Evolutionary conservation across 2,113 vertebrate genomes (phyloP).

Genomic region (Heptranchias perlo): DNA sequence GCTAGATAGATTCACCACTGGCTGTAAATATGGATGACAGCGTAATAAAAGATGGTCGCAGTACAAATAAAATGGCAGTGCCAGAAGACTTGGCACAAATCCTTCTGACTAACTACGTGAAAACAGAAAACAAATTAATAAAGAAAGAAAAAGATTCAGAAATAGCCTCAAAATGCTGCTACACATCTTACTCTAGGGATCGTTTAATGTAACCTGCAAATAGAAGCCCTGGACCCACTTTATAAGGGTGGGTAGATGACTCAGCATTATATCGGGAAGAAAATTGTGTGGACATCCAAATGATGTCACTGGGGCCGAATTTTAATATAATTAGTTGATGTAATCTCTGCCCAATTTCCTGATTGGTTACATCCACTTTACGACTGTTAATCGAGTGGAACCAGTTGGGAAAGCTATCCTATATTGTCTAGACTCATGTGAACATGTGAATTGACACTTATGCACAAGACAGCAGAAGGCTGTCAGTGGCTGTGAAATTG

Average conservation of each 20-base stretch:
- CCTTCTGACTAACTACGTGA: too few relatives aligned
- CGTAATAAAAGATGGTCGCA: too few relatives aligned
- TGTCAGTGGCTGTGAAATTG: background rate
- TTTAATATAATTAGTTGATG: background rate
- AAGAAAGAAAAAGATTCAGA: background rate
- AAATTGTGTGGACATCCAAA: background rate
- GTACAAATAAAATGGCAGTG: too few relatives aligned
- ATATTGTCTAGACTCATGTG: background rate
- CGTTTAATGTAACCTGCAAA: background rate
- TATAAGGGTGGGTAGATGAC: background rate
- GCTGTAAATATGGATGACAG: too few relatives aligned
- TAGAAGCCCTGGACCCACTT: background rate
- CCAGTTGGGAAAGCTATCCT: background rate
- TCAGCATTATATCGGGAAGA: background rate
- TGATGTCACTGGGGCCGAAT: background rate
- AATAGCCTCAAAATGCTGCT: background rate
- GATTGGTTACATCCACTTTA: background rate
- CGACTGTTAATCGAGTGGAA: background rate
- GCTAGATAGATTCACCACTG: too few relatives aligned
- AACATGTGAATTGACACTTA: background rate
- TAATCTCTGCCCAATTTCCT: background rate
- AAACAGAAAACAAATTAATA: background rate
- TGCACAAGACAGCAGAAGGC: background rate
- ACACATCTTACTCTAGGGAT: background rate
- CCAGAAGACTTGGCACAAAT: too few relatives aligned